Evolutionary conservation across 2,797 vertebrate species (phyloP), one percentile per base, ranked within the genome.

Genomic region (Danionella dracula): DNA sequence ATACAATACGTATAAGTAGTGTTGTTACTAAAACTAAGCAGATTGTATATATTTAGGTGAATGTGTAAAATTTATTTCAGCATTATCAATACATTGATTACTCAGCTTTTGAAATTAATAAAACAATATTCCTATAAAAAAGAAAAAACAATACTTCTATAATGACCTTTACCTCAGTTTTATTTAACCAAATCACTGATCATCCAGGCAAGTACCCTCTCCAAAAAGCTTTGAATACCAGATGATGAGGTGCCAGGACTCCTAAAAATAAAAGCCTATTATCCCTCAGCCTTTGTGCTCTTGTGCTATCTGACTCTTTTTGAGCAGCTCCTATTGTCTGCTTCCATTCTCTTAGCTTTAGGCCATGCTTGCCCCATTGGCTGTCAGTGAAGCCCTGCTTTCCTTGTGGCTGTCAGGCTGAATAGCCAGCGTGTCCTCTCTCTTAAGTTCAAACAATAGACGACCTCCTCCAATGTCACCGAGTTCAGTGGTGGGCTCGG

Each of bases 241-340:
- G 76, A 72, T 78, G 81, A 86, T 86, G 79, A 87, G 81, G 79
- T 87, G 70, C 49, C 5, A 37, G 57, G 57, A 76, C 78, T 79
- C 81, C 45, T 55, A 72, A 58, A 71, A 75, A 73, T 77, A 71
- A 80, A 82, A 71, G 72, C 69, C 77, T 74, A 86, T 88, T 87
- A 81, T 88, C 46, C 55, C 66, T 16, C 0, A 56, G 23, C 67
- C 68, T 84, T 88, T 86, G 81, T 85, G 76, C 76, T 64, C 72
- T 56, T 61, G 67, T 74, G 66, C 50, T 38, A 45, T 53, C 42
- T 77, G 81, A 79, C 83, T 61, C 71, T 54, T 53, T 53, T 29
- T 8, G 40, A 61, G 71, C 68, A 23, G 70, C 68, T 68, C 74
- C 31, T 70, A 79, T 86, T 84, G 81, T 83, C 55, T 70, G 62